Evolutionary conservation across 1,140 invertebrate genomes (phyloP).

Genomic region (Aplysia californica): DNA sequence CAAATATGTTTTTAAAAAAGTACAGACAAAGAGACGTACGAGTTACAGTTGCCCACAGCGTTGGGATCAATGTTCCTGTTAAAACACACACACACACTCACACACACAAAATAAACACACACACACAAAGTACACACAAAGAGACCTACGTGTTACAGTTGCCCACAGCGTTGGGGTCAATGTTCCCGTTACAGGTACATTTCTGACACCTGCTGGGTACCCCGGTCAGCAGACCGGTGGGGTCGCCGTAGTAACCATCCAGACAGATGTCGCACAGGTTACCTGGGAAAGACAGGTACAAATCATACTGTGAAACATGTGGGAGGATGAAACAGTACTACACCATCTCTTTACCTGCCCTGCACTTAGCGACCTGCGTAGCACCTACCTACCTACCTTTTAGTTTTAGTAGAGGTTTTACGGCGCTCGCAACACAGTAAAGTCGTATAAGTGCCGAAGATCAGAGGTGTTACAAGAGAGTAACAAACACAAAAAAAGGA

Average conservation of each 20-base stretch:
- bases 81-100: constrained; percentile 7
- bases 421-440: too few species aligned
- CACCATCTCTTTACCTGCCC: too few species aligned
- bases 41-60: constrained; percentile 66
- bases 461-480: too few species aligned
- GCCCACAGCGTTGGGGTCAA: constrained; percentile 80
- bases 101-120: neutral
- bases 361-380: too few species aligned
- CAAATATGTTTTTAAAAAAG: too few species aligned
- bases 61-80: constrained; percentile 95
- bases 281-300: constrained; percentile 75
- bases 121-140: too few species aligned
- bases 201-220: constrained; percentile 77
- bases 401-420: too few species aligned
- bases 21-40: too few species aligned
- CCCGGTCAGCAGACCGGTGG: constrained; percentile 76
- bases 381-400: too few species aligned
- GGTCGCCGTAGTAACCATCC: constrained; percentile 94
- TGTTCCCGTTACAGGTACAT: constrained; percentile 96
- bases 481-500: too few species aligned
- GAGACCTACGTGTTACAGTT: constrained; percentile 67
- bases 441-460: too few species aligned
- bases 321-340: neutral
- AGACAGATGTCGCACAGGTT: constrained; percentile 91
- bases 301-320: constrained; percentile 10